A percentile compares a stretch with the other conserved stretches of the same genome.
These are phyloP conservation scores for Sminthurinus aureus DNA, from an alignment of 2,888 invertebrate genomes.

Conservation along the genomic window DNA sequence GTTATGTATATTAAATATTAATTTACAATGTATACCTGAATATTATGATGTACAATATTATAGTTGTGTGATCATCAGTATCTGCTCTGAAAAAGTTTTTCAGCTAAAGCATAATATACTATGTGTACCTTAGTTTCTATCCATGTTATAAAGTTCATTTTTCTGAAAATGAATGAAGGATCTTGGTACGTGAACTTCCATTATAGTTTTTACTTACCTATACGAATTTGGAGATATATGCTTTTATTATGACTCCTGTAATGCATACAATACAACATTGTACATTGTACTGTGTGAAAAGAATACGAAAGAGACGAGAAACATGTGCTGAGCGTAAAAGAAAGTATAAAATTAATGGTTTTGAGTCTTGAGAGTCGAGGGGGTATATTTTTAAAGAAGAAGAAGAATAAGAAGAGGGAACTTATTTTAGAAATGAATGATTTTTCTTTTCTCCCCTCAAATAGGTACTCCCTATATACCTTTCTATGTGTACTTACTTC, in stretches of 20 bases:
- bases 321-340: conserved; percentile 56
- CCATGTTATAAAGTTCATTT: too few relatives aligned
- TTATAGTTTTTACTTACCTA: too few relatives aligned
- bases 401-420: conserved; percentile 15
- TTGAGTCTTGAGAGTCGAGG: conserved; percentile 32
- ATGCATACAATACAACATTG: not conserved
- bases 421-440: conserved; percentile 37
- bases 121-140: too few relatives aligned
- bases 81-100: too few relatives aligned
- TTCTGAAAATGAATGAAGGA: not conserved
- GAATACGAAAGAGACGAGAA: conserved; percentile 46
- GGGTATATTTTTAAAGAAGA: conserved; percentile 16
- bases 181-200: too few relatives aligned
- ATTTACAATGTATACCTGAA: too few relatives aligned
- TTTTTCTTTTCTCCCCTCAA: conserved; percentile 9
- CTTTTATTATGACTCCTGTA: too few relatives aligned
- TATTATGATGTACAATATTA: too few relatives aligned
- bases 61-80: too few relatives aligned
- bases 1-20: too few relatives aligned
- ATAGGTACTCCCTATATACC: not conserved
- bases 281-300: conserved; percentile 5
- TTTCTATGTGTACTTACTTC: not conserved
- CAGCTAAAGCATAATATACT: too few relatives aligned
- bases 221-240: too few relatives aligned
- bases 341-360: conserved; percentile 53